A percentile compares a stretch with the other conserved stretches of the same genome.
Conservation (phyloP, 2,888 invertebrate species). For the Drosophila testacea region DNA sequence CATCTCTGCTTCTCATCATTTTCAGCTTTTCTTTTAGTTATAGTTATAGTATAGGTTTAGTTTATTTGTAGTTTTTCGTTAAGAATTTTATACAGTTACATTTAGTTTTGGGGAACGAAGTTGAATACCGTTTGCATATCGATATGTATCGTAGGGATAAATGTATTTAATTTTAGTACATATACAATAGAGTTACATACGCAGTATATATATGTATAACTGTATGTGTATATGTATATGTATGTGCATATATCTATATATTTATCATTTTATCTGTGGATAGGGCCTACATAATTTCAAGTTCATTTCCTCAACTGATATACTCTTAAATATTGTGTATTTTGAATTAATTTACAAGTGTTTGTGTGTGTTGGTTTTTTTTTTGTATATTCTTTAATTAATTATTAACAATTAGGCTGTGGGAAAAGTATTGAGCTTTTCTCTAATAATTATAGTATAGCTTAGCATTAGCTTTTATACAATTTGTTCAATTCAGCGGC, state of each 20-base stretch:
- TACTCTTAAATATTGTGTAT: background rate
- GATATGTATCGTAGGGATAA: conserved; percentile 39
- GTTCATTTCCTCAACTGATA: conserved; percentile 13
- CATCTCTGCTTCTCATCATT: conserved; percentile 15
- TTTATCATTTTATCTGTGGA: conserved; percentile 7
- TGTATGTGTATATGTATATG: conserved; percentile 5
- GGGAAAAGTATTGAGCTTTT: conserved; percentile 35
- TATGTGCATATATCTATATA: conserved; percentile 4
- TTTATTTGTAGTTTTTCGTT: conserved; percentile 47
- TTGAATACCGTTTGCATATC: conserved; percentile 57
- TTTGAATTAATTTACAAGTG: conserved; percentile 19
- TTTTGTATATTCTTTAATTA: conserved; percentile 16
- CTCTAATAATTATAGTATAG: conserved; percentile 49
- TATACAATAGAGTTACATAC: conserved; percentile 61
- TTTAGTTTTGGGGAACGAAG: conserved; percentile 60
- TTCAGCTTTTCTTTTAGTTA: conserved; percentile 34
- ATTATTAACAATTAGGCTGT: conserved; percentile 53
- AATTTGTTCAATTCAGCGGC: conserved; percentile 68
- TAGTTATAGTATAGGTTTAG: conserved; percentile 36
- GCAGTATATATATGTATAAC: conserved; percentile 35
- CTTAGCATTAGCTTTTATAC: conserved; percentile 71
- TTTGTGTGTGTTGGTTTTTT: conserved; percentile 9
- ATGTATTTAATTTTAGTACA: conserved; percentile 51
- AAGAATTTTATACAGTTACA: conserved; percentile 61
- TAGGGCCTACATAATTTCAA: conserved; percentile 59